phyloP scores from a whole-genome alignment of 2,113 vertebrate species.

The Colaptes auratus region DNA sequence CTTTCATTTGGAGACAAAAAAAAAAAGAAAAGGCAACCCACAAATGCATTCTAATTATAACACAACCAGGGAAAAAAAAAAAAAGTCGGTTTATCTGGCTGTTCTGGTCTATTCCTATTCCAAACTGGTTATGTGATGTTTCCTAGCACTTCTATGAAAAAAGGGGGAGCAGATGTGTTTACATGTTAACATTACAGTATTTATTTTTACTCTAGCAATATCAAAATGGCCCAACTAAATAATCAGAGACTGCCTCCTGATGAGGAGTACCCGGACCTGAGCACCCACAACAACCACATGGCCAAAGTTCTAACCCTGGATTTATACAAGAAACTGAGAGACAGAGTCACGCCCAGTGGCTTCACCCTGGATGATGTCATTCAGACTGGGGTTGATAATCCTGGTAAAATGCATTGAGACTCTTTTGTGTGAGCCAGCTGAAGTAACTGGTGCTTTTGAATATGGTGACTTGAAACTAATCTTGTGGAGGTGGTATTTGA shows the following conservation, averaged over 20 bases:
- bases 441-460: slow-evolving; percentile 54
- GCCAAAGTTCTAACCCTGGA: slow-evolving; percentile 79
- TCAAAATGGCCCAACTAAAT: slow-evolving; percentile 73
- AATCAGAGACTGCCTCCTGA: slow-evolving; percentile 75
- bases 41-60: slow-evolving; percentile 35
- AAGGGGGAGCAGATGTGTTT: slow-evolving; percentile 66
- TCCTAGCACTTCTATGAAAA: slow-evolving; percentile 64
- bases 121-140: neutral
- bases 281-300: slow-evolving; percentile 82
- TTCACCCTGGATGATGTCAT: slow-evolving; percentile 83
- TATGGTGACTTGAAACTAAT: slow-evolving; percentile 37
- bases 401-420: slow-evolving; percentile 78
- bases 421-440: slow-evolving; percentile 46
- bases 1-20: neutral
- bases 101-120: neutral
- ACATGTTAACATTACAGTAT: slow-evolving; percentile 71
- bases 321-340: slow-evolving; percentile 76
- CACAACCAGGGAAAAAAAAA: rapidly evolving
- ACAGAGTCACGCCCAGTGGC: slow-evolving; percentile 75
- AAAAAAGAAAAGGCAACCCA: neutral
- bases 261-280: slow-evolving; percentile 80
- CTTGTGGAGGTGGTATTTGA: slow-evolving; percentile 32
- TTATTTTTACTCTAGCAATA: slow-evolving; percentile 76
- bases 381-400: slow-evolving; percentile 87
- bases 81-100: neutral